phyloP scores from a whole-genome alignment of 2,797 vertebrate species.

The Allobates femoralis region DNA sequence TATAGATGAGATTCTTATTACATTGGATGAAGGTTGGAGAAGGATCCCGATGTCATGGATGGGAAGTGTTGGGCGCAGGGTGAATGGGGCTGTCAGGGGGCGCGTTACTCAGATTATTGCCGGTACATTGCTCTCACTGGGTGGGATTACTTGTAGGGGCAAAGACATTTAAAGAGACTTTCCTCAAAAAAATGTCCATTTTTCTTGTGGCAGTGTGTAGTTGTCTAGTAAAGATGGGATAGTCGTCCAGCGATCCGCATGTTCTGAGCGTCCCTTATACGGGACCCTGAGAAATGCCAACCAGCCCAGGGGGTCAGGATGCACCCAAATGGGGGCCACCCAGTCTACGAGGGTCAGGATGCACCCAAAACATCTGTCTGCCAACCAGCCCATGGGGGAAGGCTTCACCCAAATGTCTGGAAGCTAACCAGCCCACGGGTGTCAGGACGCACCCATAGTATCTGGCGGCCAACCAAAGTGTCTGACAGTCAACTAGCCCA shows the following conservation, averaged over 20 bases:
- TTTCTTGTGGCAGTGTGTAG: not conserved
- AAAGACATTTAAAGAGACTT: not conserved
- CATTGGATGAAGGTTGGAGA: not conserved
- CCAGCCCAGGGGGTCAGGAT: too few species aligned
- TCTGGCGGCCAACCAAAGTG: too few species aligned
- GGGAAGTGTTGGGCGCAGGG: not conserved
- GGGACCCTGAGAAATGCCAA: too few species aligned
- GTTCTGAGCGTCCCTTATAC: not conserved
- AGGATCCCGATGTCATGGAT: not conserved
- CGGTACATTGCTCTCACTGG: not conserved
- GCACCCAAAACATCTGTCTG: too few species aligned
- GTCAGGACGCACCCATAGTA: too few species aligned
- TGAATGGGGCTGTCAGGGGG: constrained; percentile 13
- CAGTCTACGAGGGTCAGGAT: too few species aligned
- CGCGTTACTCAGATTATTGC: not conserved
- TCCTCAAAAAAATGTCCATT: not conserved
- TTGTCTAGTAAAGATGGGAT: not conserved
- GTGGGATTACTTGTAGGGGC: not conserved
- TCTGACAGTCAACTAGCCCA: too few species aligned
- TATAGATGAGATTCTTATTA: not conserved
- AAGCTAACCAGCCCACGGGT: too few species aligned
- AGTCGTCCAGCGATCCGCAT: not conserved
- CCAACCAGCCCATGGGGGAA: too few species aligned
- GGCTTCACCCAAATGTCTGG: too few species aligned
- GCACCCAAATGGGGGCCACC: too few species aligned